Conservation (phyloP, 2,888 invertebrate genomes). For the Craniophora ligustri region DNA sequence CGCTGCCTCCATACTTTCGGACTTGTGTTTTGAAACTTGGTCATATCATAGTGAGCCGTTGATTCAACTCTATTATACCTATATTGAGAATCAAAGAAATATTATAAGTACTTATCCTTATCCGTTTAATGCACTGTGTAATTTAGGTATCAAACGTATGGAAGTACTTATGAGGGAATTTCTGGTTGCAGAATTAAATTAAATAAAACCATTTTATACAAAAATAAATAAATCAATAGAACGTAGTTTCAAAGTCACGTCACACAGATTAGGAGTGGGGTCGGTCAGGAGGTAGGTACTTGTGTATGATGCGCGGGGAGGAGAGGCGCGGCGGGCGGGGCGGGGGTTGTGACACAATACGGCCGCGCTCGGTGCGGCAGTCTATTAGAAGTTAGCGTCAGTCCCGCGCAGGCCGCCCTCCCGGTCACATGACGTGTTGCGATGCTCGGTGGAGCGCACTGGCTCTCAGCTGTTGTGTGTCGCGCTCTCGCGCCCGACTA, state of each 20-base stretch:
- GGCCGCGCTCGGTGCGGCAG: no score
- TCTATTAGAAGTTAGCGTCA: no score
- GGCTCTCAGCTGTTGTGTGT: conserved; percentile 66
- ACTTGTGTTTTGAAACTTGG: no score
- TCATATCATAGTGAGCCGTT: no score
- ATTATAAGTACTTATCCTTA: no score
- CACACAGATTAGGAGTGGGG: conserved; percentile 48
- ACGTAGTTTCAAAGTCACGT: conserved; percentile 65
- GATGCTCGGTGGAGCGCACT: conserved; percentile 89
- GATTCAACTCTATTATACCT: no score
- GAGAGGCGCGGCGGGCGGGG: conserved; percentile 41
- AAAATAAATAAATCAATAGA: conserved; percentile 61
- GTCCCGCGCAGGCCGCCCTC: conserved; percentile 85
- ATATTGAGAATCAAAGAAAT: no score
- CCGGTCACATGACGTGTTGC: conserved; percentile 78
- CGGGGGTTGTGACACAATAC: conserved; percentile 60
- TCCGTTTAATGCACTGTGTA: no score
- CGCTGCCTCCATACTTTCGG: conserved; percentile 11
- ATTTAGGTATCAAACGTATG: no score
- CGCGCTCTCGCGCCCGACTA: conserved; percentile 68
- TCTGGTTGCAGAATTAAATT: no score
- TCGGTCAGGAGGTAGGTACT: conserved; percentile 26
- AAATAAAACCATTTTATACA: no score
- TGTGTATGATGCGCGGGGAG: conserved; percentile 11
- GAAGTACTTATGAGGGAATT: no score